Evolutionary conservation across 2,113 vertebrate genomes (phyloP).

Genomic region (Sinocyclocheilus anophthalmus): DNA sequence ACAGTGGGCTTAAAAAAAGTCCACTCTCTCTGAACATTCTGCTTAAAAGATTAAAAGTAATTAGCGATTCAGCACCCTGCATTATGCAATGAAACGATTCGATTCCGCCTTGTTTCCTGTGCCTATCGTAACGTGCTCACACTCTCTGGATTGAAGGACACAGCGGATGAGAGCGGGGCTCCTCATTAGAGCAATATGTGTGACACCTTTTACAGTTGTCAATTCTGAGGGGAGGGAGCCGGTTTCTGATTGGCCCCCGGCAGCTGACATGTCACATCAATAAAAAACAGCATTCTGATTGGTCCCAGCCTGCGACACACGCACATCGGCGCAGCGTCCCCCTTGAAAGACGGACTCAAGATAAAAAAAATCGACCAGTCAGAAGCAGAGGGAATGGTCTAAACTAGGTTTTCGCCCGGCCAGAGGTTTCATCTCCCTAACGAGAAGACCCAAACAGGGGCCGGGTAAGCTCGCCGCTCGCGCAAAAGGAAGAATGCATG

Average conservation of each 20-base stretch:
- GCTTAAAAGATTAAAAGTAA: conserved; percentile 4
- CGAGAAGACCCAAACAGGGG: no score
- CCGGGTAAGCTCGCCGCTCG: no score
- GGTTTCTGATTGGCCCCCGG: conserved; percentile 68
- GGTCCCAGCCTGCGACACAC: conserved; percentile 69
- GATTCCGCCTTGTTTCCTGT: not conserved
- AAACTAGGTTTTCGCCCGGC: no score
- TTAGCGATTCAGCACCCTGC: conserved; percentile 8
- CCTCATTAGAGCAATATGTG: conserved; percentile 78
- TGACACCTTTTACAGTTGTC: conserved; percentile 77
- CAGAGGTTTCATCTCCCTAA: no score
- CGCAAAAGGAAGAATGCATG: no score
- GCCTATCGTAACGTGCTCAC: not conserved
- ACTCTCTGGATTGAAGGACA: conserved; percentile 33
- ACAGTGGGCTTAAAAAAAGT: conserved; percentile 26
- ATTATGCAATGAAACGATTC: conserved; percentile 16
- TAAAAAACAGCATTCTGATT: conserved; percentile 70
- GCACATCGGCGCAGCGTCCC: no score
- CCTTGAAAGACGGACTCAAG: conserved; percentile 57
- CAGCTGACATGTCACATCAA: conserved; percentile 70
- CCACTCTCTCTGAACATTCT: conserved; percentile 15
- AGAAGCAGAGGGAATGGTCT: no score
- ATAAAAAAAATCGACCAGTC: no score
- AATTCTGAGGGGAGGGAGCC: conserved; percentile 65
- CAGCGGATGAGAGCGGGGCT: conserved; percentile 40